Evolutionary conservation across 2,113 vertebrate genomes (phyloP).

Genomic region (Dissostichus mawsoni): DNA sequence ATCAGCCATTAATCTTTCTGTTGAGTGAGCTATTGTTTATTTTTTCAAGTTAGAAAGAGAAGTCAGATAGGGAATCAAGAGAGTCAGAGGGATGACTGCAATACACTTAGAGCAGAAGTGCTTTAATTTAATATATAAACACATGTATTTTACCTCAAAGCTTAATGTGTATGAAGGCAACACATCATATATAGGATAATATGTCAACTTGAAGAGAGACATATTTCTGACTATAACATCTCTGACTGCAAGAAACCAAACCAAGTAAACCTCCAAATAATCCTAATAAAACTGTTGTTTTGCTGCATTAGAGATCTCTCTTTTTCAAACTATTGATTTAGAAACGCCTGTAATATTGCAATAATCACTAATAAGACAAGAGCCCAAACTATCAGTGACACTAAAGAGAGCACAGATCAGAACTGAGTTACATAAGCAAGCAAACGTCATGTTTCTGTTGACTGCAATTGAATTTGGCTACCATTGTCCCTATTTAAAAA

Average conservation of each 20-base stretch:
- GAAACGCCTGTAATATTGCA: not conserved
- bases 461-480: not conserved
- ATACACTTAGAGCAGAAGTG: not conserved
- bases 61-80: not conserved
- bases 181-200: not conserved
- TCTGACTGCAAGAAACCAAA: not conserved
- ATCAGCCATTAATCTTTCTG: constrained; percentile 17
- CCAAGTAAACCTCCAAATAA: not conserved
- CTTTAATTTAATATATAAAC: not conserved
- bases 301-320: not conserved
- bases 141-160: not conserved
- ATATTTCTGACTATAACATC: not conserved
- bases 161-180: not conserved
- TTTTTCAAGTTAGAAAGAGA: constrained; percentile 7
- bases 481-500: not conserved
- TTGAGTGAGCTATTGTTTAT: constrained; percentile 4
- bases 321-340: not conserved
- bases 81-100: not conserved
- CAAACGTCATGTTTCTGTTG: not conserved
- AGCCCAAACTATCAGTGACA: not conserved
- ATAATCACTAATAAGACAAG: not conserved
- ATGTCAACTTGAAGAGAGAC: not conserved
- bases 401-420: not conserved
- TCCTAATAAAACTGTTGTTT: not conserved
- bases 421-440: not conserved